Evolutionary conservation across 2,113 vertebrate species (phyloP), one percentile per base, ranked within the genome.

Genomic region (Echinops telfairi): DNA sequence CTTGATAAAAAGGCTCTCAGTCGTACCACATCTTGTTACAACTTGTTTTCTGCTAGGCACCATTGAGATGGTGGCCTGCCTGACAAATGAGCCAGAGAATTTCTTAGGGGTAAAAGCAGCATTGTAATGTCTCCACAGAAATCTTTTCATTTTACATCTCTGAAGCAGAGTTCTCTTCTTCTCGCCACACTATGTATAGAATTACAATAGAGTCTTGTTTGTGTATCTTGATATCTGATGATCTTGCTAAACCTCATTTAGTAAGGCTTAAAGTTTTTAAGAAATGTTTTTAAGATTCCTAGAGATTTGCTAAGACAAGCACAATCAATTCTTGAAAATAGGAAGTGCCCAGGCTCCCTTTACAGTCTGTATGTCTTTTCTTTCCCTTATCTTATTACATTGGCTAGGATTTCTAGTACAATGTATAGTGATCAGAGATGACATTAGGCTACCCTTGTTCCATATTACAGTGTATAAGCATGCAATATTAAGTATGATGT

Each of bases 141-240:
- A 88, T 6, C 53, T 25, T 89, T 80, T 57, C 47, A 92, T 68
- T 91, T n/a, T 4, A 87, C 36, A 89, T 47, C 73, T 36, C 68
- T 84, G 27, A 92, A 89, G 36, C 36, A 83, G 73, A 40, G 53
- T 90, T 95, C 89, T 57, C 77, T 90, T 96, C 78, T 77, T 94
- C 88, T 77, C 29, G 88, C 27, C 40, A 40, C 71, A 53, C 6
- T 57, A 60, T 71, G 25, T 19, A 71, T 7, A 71, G 31, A 71
- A 71, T n/a, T 33, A 31, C 68, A 71, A 33, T 33, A 33, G 66
- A 71, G 17, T 71, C 23, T 64, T 71, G 29, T 71, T 71, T 71
- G 68, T 71, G 10, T 33, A n/a, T 4, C 68, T 17, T 71, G 27
- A 15, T 33, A 71, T 16, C 68, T 25, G 33, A 33, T 71, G 31